Evolutionary conservation across 2,113 vertebrate genomes (phyloP).

Genomic region (Pimephales promelas): DNA sequence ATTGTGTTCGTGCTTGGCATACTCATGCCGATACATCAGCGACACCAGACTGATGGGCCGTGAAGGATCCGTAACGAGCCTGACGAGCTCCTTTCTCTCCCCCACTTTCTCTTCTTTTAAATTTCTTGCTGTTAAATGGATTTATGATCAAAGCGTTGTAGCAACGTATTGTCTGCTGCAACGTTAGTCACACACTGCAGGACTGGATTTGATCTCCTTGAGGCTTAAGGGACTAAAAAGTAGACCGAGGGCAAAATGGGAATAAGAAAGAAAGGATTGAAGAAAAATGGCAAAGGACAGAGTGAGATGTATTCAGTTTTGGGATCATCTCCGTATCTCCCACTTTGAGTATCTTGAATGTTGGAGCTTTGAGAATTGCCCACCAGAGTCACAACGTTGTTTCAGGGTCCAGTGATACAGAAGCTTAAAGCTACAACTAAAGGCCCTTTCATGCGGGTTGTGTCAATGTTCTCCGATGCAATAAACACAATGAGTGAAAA

Average conservation of each 20-base stretch:
- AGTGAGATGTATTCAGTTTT: slow-evolving; percentile 23
- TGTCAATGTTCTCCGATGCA: not conserved
- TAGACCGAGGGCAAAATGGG: slow-evolving; percentile 9
- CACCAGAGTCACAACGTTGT: too few relatives aligned
- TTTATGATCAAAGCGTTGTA: slow-evolving; percentile 42
- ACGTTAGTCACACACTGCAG: slow-evolving; percentile 39
- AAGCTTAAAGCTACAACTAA: slow-evolving; percentile 19
- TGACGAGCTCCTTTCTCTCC: slow-evolving; percentile 46
- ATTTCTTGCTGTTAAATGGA: slow-evolving; percentile 38
- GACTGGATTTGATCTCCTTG: slow-evolving; percentile 34
- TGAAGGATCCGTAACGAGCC: slow-evolving; percentile 69
- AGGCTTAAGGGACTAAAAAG: slow-evolving; percentile 44
- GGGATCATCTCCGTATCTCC: slow-evolving; percentile 7
- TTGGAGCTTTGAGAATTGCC: not conserved
- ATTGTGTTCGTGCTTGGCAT: slow-evolving; percentile 62
- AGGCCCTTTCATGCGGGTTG: not conserved
- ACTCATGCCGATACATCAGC: slow-evolving; percentile 62
- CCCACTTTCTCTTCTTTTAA: slow-evolving; percentile 9
- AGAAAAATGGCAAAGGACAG: not conserved
- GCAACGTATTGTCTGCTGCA: slow-evolving; percentile 2
- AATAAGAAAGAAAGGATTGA: slow-evolving; percentile 14
- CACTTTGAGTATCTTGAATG: slow-evolving; percentile 23
- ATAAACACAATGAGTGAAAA: not conserved
- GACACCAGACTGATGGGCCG: slow-evolving; percentile 62
- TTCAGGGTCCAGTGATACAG: not conserved